Evolutionary conservation across 2,797 vertebrate species (phyloP).

Genomic region (Tachyglossus aculeatus): DNA sequence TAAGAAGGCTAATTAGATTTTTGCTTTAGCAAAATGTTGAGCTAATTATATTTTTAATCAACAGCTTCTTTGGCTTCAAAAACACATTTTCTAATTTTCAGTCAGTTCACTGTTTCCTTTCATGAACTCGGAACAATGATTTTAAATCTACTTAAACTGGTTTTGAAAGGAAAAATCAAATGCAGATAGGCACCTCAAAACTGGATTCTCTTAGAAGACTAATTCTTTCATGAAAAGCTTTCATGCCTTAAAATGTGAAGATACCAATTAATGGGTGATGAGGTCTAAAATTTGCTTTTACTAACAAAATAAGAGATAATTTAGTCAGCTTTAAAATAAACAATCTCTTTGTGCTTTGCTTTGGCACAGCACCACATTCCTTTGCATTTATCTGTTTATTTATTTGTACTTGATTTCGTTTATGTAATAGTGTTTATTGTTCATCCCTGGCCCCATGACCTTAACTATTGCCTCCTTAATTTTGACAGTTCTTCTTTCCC

Average conservation of each 20-base stretch:
- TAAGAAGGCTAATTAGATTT: not conserved
- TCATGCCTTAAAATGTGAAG: fast-evolving
- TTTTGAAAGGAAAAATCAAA: not conserved
- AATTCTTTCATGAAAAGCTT: not conserved
- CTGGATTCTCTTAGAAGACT: fast-evolving
- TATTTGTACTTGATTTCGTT: no score
- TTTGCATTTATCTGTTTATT: no score
- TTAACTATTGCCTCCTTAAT: no score
- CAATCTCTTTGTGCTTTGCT: no score
- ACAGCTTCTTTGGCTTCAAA: not conserved
- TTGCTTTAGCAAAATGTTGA: not conserved
- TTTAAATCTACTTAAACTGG: not conserved
- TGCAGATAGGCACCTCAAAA: not conserved
- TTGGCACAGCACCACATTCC: no score
- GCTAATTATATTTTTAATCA: not conserved
- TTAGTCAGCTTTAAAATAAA: no score
- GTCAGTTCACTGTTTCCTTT: not conserved
- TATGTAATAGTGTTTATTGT: no score
- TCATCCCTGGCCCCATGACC: no score
- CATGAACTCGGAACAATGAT: not conserved
- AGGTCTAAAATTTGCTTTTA: no score
- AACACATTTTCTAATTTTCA: not conserved
- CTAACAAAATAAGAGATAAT: no score
- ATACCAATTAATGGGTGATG: no score
- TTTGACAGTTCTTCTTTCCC: no score